Evolutionary conservation across 2,888 invertebrate species (phyloP).

Genomic region (Rotaria sp.): DNA sequence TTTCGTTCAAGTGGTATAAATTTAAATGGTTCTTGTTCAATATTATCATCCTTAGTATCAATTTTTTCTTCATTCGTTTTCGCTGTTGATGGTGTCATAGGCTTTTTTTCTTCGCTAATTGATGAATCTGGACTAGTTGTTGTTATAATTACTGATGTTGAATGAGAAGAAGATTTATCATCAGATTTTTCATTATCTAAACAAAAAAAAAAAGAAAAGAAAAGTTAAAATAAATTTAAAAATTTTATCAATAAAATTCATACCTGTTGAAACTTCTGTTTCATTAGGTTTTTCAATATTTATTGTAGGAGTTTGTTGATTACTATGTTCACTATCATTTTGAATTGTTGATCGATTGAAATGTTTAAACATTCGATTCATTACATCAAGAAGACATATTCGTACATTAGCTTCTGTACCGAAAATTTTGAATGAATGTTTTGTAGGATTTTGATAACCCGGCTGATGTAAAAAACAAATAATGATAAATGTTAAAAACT

Average conservation of each 20-base stretch:
- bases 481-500: neutral
- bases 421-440: conserved; percentile 2
- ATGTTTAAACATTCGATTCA: neutral
- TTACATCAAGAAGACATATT: neutral
- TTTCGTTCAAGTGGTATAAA: neutral
- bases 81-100: neutral
- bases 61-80: neutral
- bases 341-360: neutral
- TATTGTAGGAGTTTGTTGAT: neutral
- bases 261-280: neutral
- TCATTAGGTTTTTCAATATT: neutral
- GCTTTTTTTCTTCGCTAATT: neutral
- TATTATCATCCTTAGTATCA: neutral
- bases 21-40: neutral
- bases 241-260: neutral
- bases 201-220: neutral
- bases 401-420: conserved; percentile 9
- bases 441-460: neutral
- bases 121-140: neutral
- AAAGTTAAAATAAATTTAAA: neutral
- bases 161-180: neutral
- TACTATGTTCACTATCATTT: neutral
- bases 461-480: neutral
- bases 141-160: neutral
- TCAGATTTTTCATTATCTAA: neutral